phyloP scores from a whole-genome alignment of 2,797 vertebrate genomes.

The Brachyrhaphis roseni region DNA sequence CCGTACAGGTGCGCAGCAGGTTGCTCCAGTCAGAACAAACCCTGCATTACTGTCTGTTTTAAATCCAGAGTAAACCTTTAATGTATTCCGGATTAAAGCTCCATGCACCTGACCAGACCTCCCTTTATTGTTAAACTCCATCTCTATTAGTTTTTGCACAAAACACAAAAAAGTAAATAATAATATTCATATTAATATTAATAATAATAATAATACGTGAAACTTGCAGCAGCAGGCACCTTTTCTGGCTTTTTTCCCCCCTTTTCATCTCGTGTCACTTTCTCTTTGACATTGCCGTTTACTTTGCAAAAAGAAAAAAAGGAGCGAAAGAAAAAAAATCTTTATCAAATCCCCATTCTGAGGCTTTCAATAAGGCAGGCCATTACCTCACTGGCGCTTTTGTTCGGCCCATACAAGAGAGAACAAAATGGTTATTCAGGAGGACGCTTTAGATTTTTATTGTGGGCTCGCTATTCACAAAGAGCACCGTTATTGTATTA shows the following conservation, averaged over 20 bases:
- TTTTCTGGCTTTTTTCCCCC: conserved; percentile 19
- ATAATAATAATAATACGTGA: conserved; percentile 19
- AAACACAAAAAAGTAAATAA: conserved; percentile 21
- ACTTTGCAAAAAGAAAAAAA: conserved; percentile 83
- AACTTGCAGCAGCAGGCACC: conserved; percentile 33
- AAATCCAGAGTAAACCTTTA: conserved; percentile 64
- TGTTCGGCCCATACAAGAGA: conserved; percentile 99
- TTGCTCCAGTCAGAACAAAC: conserved; percentile 40
- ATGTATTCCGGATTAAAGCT: conserved; percentile 69
- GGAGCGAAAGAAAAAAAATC: conserved; percentile 87
- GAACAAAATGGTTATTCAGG: conserved; percentile 99
- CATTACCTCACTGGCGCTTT: conserved; percentile 99
- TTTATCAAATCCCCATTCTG: conserved; percentile 99
- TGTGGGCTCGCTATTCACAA: conserved; percentile 99
- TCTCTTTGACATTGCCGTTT: conserved; percentile 89
- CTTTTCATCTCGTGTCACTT: conserved; percentile 78
- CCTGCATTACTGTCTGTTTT: conserved; percentile 54
- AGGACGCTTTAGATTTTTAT: conserved; percentile 99
- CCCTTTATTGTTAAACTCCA: conserved; percentile 10
- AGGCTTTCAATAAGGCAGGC: conserved; percentile 98
- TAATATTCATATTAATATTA: conserved; percentile 21
- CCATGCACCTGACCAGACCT: conserved; percentile 57
- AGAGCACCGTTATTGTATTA: conserved; percentile 99
- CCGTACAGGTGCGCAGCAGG: conserved; percentile 29
- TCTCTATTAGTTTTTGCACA: conserved; percentile 32